phyloP scores from a whole-genome alignment of 2,797 vertebrate species.

The Clarias platycephalus region DNA sequence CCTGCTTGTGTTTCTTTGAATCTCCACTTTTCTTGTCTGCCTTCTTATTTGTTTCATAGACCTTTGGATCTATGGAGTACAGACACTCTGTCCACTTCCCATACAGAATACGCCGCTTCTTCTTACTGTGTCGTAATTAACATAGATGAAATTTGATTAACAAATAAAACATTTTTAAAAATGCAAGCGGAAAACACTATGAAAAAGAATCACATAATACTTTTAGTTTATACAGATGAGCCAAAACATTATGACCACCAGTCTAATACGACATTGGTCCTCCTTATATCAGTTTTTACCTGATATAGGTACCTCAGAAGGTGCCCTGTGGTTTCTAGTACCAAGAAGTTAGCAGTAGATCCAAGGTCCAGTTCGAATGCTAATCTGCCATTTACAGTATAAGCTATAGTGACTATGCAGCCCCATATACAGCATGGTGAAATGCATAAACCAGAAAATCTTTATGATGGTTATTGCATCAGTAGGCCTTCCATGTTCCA shows the following conservation, averaged over 20 bases:
- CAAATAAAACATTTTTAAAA: too few species aligned
- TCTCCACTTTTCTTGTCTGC: conserved; percentile 80
- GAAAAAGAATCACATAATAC: background rate
- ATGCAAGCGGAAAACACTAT: background rate
- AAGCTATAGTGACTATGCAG: too few species aligned
- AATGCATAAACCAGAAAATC: too few species aligned
- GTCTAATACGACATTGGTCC: background rate
- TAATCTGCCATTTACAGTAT: too few species aligned
- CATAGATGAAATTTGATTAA: conserved; percentile 16
- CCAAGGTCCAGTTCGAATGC: too few species aligned
- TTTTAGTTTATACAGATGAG: background rate
- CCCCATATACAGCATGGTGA: too few species aligned
- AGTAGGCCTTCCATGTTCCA: background rate
- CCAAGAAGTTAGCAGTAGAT: background rate
- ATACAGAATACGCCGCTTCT: conserved; percentile 89
- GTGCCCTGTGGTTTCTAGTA: background rate
- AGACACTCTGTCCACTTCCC: conserved; percentile 98
- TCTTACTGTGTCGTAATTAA: conserved; percentile 77
- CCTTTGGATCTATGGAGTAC: conserved; percentile 85
- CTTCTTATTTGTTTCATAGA: conserved; percentile 83
- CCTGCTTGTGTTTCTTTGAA: conserved; percentile 78
- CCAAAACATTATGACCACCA: background rate
- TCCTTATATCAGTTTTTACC: background rate
- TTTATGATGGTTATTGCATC: too few species aligned
- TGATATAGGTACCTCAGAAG: background rate